Base-by-base conservation (phyloP, 2,888 invertebrate species). In the Xylota sylvarum region DNA sequence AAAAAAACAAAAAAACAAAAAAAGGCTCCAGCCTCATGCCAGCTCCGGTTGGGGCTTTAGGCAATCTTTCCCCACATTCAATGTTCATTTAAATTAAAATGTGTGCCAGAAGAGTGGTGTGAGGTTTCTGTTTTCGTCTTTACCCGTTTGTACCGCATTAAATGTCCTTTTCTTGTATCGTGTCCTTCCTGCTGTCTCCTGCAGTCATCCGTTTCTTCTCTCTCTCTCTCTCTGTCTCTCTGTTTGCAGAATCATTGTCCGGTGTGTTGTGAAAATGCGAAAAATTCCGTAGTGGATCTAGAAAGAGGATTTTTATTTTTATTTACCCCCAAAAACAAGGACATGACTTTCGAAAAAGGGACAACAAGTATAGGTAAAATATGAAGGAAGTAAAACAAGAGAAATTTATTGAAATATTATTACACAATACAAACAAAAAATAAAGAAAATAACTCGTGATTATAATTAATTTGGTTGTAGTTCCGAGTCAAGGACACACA, bases 51-150 rank as follows among this genome's bases (percentile, higher is more conserved):
- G 4, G 12, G 46, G 55, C 60, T 43, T 43, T 30, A 35, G 62
- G 55, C 30, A 64, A 55, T 55, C 70, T 70, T 37, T 76, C 64
- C 4, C 70, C 52, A 70, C 78, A 56, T 48, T 79, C 62, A 46
- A 37, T 70, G 78, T 79, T 70, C 60, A 79, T 79, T 70, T 70
- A 70, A 79, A 79, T 79, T 79, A 79, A 79, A 70, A 79, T 79
- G 78, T 79, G 70, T 79, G 62, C 62, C 69, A 78, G 43, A 43
- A 50, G 69, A 50, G 60, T 30, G 60, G 60, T 60, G 30, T 78
- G 60, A 23, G 76, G 46, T 58, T 37, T 58, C 30, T 19, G 48
- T 7, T 46, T 58, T 67, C 17, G n/a, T 7, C 14, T 19, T 32
- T 32, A 32, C 10, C 30, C 46, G 12, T 19, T 27, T 14, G 23